These are phyloP conservation scores for Plebejus melissa DNA, from an alignment of 2,888 invertebrate species.

Conservation along the genomic window DNA sequence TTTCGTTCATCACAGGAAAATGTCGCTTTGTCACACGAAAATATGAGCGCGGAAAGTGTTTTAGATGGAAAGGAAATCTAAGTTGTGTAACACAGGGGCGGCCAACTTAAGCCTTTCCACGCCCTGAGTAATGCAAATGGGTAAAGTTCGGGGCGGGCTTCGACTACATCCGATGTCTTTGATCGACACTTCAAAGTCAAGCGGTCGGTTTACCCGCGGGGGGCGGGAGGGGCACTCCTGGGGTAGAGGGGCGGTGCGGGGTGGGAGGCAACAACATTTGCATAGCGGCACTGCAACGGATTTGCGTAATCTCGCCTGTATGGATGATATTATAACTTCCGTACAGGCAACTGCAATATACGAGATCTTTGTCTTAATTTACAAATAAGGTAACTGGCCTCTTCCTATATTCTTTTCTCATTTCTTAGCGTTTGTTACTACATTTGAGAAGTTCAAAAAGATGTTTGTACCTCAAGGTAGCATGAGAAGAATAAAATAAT, in stretches of 20 bases:
- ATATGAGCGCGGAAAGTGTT: not conserved
- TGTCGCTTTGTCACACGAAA: not conserved
- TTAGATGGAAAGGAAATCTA: constrained; percentile 34
- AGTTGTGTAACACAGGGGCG: constrained; percentile 54
- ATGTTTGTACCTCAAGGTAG: too few species aligned
- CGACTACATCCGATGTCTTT: constrained; percentile 63
- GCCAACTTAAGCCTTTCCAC: constrained; percentile 58
- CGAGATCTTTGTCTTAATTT: not conserved
- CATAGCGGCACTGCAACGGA: constrained; percentile 15
- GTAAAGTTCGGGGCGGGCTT: constrained; percentile 64
- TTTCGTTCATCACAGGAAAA: not conserved
- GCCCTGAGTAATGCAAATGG: constrained; percentile 70
- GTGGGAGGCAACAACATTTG: not conserved
- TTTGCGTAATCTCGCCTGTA: not conserved
- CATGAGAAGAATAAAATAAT: too few species aligned
- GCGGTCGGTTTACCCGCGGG: constrained; percentile 36
- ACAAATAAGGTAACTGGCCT: not conserved
- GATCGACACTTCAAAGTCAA: constrained; percentile 65
- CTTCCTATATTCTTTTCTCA: not conserved
- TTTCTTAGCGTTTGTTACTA: not conserved
- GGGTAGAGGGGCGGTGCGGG: not conserved
- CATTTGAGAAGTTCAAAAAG: not conserved
- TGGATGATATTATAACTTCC: not conserved
- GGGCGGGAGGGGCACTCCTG: not conserved
- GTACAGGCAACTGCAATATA: not conserved